These are phyloP conservation scores for Erythrocercus mccallii DNA, from an alignment of 2,113 vertebrate species.

Conservation along the genomic window DNA sequence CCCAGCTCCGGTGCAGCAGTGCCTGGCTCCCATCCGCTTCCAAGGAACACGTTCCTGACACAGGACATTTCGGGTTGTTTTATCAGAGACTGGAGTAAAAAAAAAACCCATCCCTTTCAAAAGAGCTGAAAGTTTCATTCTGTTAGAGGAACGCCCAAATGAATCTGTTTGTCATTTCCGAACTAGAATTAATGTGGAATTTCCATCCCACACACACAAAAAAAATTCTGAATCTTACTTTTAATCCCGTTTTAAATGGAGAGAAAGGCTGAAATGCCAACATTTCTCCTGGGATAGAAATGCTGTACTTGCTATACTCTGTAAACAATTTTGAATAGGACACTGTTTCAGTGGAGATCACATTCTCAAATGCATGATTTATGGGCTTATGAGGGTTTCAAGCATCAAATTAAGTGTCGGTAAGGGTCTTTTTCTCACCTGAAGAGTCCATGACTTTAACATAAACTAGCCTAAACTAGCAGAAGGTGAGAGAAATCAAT, in stretches of 20 bases:
- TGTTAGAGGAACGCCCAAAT: slow-evolving; percentile 1
- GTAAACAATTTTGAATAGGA: slow-evolving; percentile 6
- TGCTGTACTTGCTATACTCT: neutral
- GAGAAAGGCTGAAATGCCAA: neutral
- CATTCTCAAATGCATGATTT: neutral
- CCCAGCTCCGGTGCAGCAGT: neutral
- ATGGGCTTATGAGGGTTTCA: neutral
- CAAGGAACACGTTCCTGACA: neutral
- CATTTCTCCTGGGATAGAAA: neutral
- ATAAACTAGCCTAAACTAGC: neutral
- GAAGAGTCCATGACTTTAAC: neutral
- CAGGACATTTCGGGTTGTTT: neutral
- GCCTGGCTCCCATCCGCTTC: neutral
- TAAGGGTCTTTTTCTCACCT: neutral
- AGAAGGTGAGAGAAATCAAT: neutral
- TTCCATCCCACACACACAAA: neutral
- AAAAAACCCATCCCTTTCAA: neutral
- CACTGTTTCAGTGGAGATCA: slow-evolving; percentile 3
- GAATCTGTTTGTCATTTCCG: slow-evolving; percentile 30
- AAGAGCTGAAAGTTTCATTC: neutral
- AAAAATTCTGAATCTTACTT: neutral
- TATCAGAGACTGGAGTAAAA: neutral
- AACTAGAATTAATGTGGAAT: neutral
- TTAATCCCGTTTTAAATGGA: neutral
- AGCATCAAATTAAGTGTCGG: neutral